phyloP scores from a whole-genome alignment of 2,888 invertebrate species.

The Plusia festucae region DNA sequence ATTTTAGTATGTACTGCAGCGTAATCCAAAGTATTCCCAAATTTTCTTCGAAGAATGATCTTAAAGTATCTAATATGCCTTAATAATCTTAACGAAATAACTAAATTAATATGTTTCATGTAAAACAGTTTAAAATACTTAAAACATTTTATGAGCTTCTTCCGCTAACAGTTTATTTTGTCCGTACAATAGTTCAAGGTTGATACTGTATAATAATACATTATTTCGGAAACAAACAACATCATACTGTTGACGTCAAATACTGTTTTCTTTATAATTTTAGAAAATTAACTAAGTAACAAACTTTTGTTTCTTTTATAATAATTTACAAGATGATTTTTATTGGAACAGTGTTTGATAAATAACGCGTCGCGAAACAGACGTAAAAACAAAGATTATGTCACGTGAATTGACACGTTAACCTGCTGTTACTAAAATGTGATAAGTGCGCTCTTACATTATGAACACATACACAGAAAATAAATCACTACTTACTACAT shows the following conservation, averaged over 20 bases:
- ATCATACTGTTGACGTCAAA: background rate
- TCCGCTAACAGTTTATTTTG: conserved; percentile 14
- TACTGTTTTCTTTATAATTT: background rate
- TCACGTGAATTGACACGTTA: conserved; percentile 45
- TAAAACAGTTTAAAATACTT: conserved; percentile 5
- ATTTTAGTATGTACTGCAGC: background rate
- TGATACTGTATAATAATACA: background rate
- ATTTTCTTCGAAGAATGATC: background rate
- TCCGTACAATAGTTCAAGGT: conserved; percentile 20
- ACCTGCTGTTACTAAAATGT: conserved; percentile 13
- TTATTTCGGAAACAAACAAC: conserved; percentile 7
- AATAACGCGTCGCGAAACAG: conserved; percentile 18
- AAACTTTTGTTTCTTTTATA: no score
- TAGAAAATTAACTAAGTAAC: no score
- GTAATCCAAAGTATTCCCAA: background rate
- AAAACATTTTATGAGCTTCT: background rate
- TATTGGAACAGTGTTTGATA: conserved; percentile 15
- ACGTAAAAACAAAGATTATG: conserved; percentile 45
- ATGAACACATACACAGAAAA: conserved; percentile 1
- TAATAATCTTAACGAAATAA: no score
- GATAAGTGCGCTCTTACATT: background rate
- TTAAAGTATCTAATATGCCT: background rate
- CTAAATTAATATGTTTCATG: background rate
- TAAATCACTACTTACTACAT: conserved; percentile 9
- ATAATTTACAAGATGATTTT: conserved; percentile 9